Evolutionary conservation across 2,888 invertebrate species (phyloP).

Genomic region (Serrognathus titanus): DNA sequence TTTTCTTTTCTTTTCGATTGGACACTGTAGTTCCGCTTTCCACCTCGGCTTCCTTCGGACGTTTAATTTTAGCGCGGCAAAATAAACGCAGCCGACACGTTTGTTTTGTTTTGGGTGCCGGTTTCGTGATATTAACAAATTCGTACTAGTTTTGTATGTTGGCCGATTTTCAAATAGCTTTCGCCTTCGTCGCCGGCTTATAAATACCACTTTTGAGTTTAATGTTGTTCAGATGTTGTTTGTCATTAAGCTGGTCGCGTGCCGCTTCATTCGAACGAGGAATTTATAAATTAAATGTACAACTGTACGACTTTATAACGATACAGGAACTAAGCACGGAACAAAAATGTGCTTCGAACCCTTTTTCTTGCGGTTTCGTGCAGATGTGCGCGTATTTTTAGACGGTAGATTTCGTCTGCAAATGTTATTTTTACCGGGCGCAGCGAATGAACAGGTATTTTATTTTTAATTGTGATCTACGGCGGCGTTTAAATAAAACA

Average conservation of each 20-base stretch:
- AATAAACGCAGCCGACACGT: neutral
- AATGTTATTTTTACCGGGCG: too few species aligned
- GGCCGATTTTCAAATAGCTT: neutral
- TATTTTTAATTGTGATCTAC: too few species aligned
- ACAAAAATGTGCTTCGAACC: too few species aligned
- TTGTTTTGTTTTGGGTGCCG: neutral
- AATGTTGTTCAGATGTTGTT: neutral
- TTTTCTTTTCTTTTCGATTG: too few species aligned
- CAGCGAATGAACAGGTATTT: too few species aligned
- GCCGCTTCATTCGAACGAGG: neutral
- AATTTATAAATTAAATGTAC: too few species aligned
- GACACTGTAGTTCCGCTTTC: neutral
- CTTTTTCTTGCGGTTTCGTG: too few species aligned
- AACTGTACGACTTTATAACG: too few species aligned
- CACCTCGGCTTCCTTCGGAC: neutral
- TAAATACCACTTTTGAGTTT: neutral
- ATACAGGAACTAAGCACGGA: too few species aligned
- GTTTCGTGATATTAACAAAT: neutral
- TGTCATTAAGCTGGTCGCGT: neutral
- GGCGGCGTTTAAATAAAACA: too few species aligned
- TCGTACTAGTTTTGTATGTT: neutral
- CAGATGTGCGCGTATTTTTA: too few species aligned
- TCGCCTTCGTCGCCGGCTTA: neutral
- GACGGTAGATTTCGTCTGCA: too few species aligned
- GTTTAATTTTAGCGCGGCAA: neutral